Evolutionary conservation across 1,140 invertebrate genomes (phyloP).

Genomic region (Phenacoccus solenopsis): DNA sequence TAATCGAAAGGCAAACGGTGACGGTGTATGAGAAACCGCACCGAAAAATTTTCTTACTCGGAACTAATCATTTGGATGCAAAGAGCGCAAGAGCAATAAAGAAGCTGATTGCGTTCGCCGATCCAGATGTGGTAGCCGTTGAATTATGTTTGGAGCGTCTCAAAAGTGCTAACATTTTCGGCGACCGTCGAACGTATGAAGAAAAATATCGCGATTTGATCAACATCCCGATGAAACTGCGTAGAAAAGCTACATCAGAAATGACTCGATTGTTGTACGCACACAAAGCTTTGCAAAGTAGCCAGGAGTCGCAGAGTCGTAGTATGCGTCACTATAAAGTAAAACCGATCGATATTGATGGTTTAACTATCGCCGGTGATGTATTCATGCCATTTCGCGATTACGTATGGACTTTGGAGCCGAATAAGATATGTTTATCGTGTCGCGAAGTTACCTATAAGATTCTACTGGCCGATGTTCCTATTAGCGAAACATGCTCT

Average conservation of each 20-base stretch:
- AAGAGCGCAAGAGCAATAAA: neutral
- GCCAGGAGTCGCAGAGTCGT: neutral
- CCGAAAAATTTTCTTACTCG: neutral
- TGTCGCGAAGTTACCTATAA: neutral
- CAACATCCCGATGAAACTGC: neutral
- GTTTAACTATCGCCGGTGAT: neutral
- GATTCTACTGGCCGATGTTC: neutral
- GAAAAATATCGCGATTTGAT: neutral
- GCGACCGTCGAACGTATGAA: neutral
- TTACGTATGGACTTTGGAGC: neutral
- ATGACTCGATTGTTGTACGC: neutral
- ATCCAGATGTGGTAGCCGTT: neutral
- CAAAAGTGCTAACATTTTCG: neutral
- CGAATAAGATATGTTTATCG: neutral
- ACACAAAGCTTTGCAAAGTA: neutral
- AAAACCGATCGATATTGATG: neutral
- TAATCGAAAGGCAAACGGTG: neutral
- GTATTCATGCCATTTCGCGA: neutral
- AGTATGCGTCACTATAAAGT: neutral
- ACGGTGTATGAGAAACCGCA: neutral
- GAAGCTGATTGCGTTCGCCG: neutral
- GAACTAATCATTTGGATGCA: neutral
- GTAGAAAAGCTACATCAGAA: neutral
- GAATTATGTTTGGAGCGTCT: neutral
- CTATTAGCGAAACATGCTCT: neutral